Conservation (phyloP, 2,888 invertebrate genomes). For the Aphodius granarius region DNA sequence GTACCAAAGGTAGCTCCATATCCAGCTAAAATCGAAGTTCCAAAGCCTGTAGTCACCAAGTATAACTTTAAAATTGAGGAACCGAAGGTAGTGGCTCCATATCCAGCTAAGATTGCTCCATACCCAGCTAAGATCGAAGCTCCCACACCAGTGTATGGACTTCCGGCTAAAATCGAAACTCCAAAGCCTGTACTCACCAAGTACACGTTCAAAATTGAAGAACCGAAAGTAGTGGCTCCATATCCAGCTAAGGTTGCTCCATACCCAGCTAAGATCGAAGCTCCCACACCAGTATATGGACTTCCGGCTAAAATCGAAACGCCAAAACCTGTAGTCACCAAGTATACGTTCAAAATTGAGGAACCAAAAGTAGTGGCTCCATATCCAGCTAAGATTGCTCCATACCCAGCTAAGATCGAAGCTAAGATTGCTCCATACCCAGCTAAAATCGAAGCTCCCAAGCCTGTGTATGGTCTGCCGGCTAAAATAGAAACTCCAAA, state of each 20-base stretch:
- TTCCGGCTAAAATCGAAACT: slow-evolving; percentile 1
- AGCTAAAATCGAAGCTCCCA: not conserved
- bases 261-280: not conserved
- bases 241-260: too few relatives aligned
- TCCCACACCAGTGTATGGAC: not conserved
- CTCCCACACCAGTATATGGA: not conserved
- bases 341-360: not conserved
- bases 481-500: not conserved
- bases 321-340: not conserved
- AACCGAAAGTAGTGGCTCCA: not conserved
- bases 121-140: not conserved
- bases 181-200: not conserved
- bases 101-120: too few relatives aligned
- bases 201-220: not conserved
- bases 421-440: not conserved
- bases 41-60: not conserved
- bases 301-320: slow-evolving; percentile 4
- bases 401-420: not conserved
- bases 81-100: not conserved
- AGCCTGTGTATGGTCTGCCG: not conserved
- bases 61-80: not conserved
- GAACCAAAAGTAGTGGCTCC: not conserved
- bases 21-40: not conserved
- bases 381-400: not conserved
- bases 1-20: slow-evolving; percentile 7